Evolutionary conservation across 2,888 invertebrate species (phyloP).

Genomic region (Drosophila pegasa): DNA sequence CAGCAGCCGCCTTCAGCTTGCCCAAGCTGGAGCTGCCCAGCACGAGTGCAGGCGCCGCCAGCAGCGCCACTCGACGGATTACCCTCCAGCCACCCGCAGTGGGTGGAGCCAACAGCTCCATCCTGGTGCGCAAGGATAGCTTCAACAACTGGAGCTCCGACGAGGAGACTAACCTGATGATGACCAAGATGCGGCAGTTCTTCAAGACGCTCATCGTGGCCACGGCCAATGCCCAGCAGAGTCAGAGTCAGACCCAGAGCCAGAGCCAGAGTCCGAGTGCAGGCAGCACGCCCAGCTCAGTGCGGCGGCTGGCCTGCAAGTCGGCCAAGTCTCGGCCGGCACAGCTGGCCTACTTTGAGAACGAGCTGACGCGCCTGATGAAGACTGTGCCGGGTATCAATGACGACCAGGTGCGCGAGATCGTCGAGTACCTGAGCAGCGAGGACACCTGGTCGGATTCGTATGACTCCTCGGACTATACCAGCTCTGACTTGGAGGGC

Average conservation of each 20-base stretch:
- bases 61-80: slow-evolving; percentile 12
- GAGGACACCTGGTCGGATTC: slow-evolving; percentile 98
- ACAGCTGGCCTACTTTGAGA: slow-evolving; percentile 95
- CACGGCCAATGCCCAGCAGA: slow-evolving; percentile 85
- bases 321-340: slow-evolving; percentile 89
- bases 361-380: slow-evolving; percentile 94
- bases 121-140: slow-evolving; percentile 92
- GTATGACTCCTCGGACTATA: slow-evolving; percentile 96
- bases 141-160: slow-evolving; percentile 98
- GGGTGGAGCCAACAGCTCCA: slow-evolving; percentile 73
- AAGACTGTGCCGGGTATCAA: slow-evolving; percentile 96
- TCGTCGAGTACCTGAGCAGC: slow-evolving; percentile 95
- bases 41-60: slow-evolving; percentile 38
- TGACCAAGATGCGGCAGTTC: slow-evolving; percentile 97
- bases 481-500: slow-evolving; percentile 93
- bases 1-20: slow-evolving; percentile 11
- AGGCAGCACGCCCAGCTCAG: slow-evolving; percentile 57
- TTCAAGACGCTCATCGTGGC: slow-evolving; percentile 95
- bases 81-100: slow-evolving; percentile 57
- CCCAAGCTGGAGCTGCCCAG: slow-evolving; percentile 56
- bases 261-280: slow-evolving; percentile 74
- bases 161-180: slow-evolving; percentile 97
- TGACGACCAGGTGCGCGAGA: slow-evolving; percentile 95
- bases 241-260: slow-evolving; percentile 84
- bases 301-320: slow-evolving; percentile 59